phyloP scores from a whole-genome alignment of 2,113 vertebrate genomes.

The Desmodus rotundus region DNA sequence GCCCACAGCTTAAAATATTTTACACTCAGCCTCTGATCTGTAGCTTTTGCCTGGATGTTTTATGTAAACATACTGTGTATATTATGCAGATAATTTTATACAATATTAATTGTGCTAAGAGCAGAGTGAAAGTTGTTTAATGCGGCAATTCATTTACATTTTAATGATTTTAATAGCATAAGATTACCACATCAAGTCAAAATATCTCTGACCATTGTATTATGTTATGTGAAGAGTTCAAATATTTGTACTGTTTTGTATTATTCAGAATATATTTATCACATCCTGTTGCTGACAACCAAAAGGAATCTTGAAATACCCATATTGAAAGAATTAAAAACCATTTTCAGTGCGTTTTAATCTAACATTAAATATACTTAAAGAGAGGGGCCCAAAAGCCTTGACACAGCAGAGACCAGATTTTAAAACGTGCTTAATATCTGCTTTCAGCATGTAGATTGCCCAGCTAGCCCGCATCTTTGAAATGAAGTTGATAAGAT shows the following conservation, averaged over 20 bases:
- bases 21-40: constrained; percentile 72
- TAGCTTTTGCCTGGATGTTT: constrained; percentile 75
- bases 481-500: constrained; percentile 32
- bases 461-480: neutral
- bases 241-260: constrained; percentile 57
- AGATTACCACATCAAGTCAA: constrained; percentile 77
- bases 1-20: constrained; percentile 64
- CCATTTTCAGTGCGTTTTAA: neutral
- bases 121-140: constrained; percentile 79
- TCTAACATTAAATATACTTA: neutral
- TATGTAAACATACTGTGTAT: constrained; percentile 79
- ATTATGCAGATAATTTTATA: constrained; percentile 83
- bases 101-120: constrained; percentile 83
- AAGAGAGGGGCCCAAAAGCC: neutral
- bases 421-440: constrained; percentile 26
- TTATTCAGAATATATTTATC: constrained; percentile 60
- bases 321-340: constrained; percentile 30
- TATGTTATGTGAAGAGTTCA: constrained; percentile 61
- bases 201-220: constrained; percentile 75
- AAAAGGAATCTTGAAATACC: neutral
- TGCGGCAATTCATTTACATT: constrained; percentile 83
- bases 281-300: constrained; percentile 52
- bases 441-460: constrained; percentile 7
- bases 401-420: neutral
- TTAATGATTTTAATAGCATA: constrained; percentile 80